Base-by-base conservation (phyloP, 2,888 invertebrate species). In the Athrips mouffetella region DNA sequence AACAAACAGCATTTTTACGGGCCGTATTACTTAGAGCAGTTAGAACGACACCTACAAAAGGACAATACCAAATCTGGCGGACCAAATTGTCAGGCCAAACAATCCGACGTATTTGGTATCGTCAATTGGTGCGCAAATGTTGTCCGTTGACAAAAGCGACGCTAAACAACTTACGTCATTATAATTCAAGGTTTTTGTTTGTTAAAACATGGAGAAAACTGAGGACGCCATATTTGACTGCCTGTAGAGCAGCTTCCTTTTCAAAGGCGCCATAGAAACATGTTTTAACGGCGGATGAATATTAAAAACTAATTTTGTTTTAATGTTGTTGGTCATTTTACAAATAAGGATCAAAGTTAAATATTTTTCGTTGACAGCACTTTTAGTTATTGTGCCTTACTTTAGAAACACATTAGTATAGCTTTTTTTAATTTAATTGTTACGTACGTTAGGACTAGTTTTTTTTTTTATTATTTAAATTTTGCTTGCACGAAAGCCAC, bases 11-110 rank as follows among this genome's bases (percentile, higher is more conserved):
- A 65, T 67, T 50, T 62, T 65, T 58, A 42, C 42, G 62, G 59
- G 48, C 60, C 60, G 62, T 66, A 69, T 73, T 70, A 74, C 66
- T 64, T 57, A 66, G 67, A 70, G 63, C 75, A 79, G 78, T 83
- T 84, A 84, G 81, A 74, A 64, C 52, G 58, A 31, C 45, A 39
- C 10, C 73, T 78, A 76, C 60, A 82, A 83, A 80, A 80, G 75
- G 73, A 67, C 62, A 61, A 58, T 20, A 29, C 83, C 83, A 63
- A 78, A 67, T 80, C 62, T 47, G 80, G 80, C 45, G 31, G 49
- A 56, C 63, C 65, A 74, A 81, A 81, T 76, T 75, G 73, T 63
- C 57, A 57, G 57, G 51, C 56, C 71, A 80, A 81, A 80, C 70
- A 66, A 48, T 50, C 50, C 57, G 49, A 41, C 71, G 49, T 73